Evolutionary conservation across 2,888 invertebrate genomes (phyloP).

Genomic region (Heliconius ismenius): DNA sequence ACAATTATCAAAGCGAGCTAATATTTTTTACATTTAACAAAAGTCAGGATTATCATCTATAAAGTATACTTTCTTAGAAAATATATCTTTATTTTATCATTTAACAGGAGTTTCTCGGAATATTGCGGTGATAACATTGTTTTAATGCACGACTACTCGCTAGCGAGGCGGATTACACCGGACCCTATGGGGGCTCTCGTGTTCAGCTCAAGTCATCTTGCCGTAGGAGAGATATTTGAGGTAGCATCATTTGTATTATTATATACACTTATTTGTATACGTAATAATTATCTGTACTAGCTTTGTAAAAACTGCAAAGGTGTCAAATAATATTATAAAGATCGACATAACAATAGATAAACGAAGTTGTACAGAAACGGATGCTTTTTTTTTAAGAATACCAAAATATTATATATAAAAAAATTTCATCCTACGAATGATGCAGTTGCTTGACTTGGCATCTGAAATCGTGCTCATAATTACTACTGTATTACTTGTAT

Average conservation of each 20-base stretch:
- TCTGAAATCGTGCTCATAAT: neutral
- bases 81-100: neutral
- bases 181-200: slow-evolving; percentile 78
- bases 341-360: too few relatives aligned
- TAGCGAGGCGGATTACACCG: slow-evolving; percentile 81
- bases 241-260: slow-evolving; percentile 58
- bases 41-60: neutral
- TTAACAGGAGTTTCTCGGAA: slow-evolving; percentile 80
- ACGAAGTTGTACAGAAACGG: neutral
- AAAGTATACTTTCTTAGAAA: neutral
- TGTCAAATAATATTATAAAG: too few relatives aligned
- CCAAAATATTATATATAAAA: neutral
- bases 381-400: neutral
- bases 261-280: neutral
- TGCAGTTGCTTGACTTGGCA: neutral
- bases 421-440: neutral
- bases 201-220: slow-evolving; percentile 87
- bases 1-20: neutral
- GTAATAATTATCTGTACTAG: neutral
- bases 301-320: neutral
- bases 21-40: neutral
- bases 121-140: slow-evolving; percentile 87
- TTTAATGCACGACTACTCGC: slow-evolving; percentile 84
- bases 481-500: neutral
- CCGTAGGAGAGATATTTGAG: slow-evolving; percentile 90